These are phyloP conservation scores for Peromyscus leucopus DNA, from an alignment of 2,113 vertebrate species.

Conservation along the genomic window DNA sequence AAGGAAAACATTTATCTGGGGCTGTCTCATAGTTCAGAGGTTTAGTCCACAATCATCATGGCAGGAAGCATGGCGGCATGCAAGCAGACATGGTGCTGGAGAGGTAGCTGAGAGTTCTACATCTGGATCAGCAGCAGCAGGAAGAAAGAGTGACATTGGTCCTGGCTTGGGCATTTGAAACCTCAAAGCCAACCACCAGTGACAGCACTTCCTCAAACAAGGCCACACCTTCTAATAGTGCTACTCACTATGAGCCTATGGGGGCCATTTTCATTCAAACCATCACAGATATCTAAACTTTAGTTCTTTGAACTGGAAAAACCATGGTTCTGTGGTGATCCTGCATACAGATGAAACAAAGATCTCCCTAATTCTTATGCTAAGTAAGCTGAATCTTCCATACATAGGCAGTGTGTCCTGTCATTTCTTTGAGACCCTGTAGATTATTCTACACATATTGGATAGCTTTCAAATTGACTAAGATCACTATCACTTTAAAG, in stretches of 20 bases:
- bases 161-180: background rate
- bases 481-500: conserved; percentile 40
- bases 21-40: background rate
- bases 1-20: background rate
- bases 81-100: background rate
- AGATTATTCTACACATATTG: background rate
- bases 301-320: background rate
- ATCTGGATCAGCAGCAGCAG: background rate
- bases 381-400: background rate
- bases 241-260: background rate
- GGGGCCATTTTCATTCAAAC: background rate
- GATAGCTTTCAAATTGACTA: background rate
- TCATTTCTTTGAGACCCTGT: background rate
- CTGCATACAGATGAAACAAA: background rate
- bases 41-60: background rate
- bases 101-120: background rate
- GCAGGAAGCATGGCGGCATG: background rate
- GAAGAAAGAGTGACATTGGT: background rate
- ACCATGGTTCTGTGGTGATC: background rate
- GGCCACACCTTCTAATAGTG: background rate
- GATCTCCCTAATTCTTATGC: background rate
- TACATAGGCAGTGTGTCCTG: background rate
- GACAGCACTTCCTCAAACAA: background rate
- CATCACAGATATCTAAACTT: background rate
- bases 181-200: background rate